Evolutionary conservation across 2,113 vertebrate species (phyloP), one percentile per base, ranked within the genome.

Genomic region (Lophochroa leadbeateri): DNA sequence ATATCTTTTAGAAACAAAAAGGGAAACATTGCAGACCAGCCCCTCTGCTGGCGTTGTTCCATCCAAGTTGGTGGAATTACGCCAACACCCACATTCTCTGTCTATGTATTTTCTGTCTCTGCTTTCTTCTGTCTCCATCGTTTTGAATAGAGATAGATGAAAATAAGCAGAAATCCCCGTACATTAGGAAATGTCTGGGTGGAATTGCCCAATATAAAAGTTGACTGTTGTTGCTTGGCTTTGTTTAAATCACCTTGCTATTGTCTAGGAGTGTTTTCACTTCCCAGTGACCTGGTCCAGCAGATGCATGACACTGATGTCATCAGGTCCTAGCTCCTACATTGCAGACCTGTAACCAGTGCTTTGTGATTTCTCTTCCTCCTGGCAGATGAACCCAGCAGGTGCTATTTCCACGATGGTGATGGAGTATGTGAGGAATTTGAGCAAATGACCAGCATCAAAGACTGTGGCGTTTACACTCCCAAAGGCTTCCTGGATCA

Each of bases 351-450:
- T 85, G 52, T 95, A 81, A 44, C 49, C 50, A 68, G 44, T 25
- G 39, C 50, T 87, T 83, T 84, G 33, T 77, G 52, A 79, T 52
- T 80, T 77, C 31, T 80, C 16, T 60, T 76, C 47, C 87, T 83
- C 35, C 64, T 64, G 79, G 47, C 98, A 99, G 99, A 99, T 90
- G 99, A 99, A 84, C 99, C 99, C 58, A 99, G 99, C 97, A 98
- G 98, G 88, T 99, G 99, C 92, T 99, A 99, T 94, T 99, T 99
- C 97, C 99, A 99, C 0, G 99, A 99, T 1, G 99, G 99, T 0
- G 99, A 99, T 17, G 99, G 99, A 8, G 98, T 99, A 55, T 99
- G 99, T 65, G 99, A 99, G 92, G 99, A 99, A 91, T 99, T 99
- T 93, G 99, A 99, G 94, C 98, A 98, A 72, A 99, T 99, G 98